Conservation (phyloP, 2,888 invertebrate genomes). For the Sphaerophoria rueppellii region DNA sequence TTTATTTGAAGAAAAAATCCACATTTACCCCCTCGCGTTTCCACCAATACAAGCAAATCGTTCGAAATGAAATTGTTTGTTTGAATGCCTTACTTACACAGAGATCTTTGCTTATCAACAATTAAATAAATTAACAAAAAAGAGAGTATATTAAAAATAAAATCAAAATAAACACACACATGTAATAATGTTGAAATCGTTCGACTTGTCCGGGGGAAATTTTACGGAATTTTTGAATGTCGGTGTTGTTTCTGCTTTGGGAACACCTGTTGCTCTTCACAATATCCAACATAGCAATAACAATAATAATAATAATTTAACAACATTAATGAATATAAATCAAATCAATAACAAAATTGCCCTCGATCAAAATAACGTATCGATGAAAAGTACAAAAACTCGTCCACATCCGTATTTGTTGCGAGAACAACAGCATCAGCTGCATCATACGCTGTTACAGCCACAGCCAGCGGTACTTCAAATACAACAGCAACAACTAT, state of each 20-base stretch:
- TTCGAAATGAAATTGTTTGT: too few relatives aligned
- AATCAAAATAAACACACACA: neutral
- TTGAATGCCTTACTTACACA: neutral
- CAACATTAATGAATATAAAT: slow-evolving; percentile 58
- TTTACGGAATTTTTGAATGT: slow-evolving; percentile 63
- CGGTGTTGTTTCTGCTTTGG: slow-evolving; percentile 57
- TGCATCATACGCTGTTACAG: neutral
- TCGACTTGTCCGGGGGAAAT: slow-evolving; percentile 67
- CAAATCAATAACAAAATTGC: slow-evolving; percentile 38
- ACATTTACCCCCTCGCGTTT: neutral
- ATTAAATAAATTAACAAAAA: neutral
- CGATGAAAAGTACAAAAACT: slow-evolving; percentile 59
- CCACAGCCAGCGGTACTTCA: neutral
- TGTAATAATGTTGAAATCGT: slow-evolving; percentile 71
- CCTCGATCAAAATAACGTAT: slow-evolving; percentile 41
- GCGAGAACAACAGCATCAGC: slow-evolving; percentile 44
- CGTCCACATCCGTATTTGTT: slow-evolving; percentile 67
- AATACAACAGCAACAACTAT: slow-evolving; percentile 24
- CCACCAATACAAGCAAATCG: slow-evolving; percentile 18
- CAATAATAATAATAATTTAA: slow-evolving; percentile 38
- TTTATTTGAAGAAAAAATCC: too few relatives aligned
- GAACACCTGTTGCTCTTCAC: slow-evolving; percentile 55
- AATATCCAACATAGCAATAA: neutral
- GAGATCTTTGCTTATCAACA: neutral
- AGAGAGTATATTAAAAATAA: neutral